phyloP scores from a whole-genome alignment of 2,113 vertebrate genomes.

The Fukomys damarensis region DNA sequence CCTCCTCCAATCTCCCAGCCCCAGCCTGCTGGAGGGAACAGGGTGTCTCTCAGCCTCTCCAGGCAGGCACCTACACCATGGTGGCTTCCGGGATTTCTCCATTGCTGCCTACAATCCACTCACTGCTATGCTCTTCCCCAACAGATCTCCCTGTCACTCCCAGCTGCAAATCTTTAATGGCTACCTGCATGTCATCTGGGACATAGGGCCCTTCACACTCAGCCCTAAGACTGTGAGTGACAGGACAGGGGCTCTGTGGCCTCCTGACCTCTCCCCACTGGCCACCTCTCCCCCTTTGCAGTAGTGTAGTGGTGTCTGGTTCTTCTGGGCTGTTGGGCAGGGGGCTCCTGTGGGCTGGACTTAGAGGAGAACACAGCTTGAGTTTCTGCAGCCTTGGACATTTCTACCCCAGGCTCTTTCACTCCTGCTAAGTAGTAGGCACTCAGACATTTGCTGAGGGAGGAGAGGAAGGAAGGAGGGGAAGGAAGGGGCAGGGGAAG shows the following conservation, averaged over 20 bases:
- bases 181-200: neutral
- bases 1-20: neutral
- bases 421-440: neutral
- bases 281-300: neutral
- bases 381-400: accelerated
- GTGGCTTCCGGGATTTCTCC: neutral
- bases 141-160: neutral
- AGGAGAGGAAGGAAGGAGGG: too few relatives aligned
- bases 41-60: too few relatives aligned
- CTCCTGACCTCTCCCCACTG: neutral
- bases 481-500: too few relatives aligned
- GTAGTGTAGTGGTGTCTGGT: too few relatives aligned
- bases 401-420: too few relatives aligned
- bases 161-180: too few relatives aligned
- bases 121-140: neutral
- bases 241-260: accelerated
- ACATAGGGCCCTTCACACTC: neutral
- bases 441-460: neutral
- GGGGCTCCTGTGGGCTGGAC: neutral
- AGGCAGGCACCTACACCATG: neutral
- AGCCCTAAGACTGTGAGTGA: neutral
- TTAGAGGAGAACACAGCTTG: neutral
- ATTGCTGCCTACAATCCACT: accelerated
- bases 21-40: neutral
- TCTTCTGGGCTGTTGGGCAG: neutral